These are phyloP conservation scores for Tetanocera ferruginea DNA, from an alignment of 2,888 invertebrate species.

Conservation along the genomic window DNA sequence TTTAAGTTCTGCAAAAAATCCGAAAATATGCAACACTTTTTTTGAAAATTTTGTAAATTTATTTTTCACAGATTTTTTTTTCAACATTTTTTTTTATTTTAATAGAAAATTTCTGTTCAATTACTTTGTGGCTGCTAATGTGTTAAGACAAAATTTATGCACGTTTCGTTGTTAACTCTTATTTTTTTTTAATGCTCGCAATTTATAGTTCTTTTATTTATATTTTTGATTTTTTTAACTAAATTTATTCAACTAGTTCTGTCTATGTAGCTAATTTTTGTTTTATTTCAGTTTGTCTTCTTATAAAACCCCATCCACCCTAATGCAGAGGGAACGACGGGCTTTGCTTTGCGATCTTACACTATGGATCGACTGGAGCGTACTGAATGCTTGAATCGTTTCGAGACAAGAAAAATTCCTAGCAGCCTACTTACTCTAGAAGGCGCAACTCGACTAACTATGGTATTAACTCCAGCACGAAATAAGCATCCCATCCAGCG, in stretches of 20 bases:
- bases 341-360: constrained; percentile 60
- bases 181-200: constrained; percentile 3
- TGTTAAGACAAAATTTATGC: background rate
- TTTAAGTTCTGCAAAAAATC: background rate
- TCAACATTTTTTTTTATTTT: constrained; percentile 9
- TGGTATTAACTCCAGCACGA: constrained; percentile 65
- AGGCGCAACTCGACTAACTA: constrained; percentile 70
- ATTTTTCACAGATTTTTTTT: constrained; percentile 48
- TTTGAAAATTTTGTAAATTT: constrained; percentile 16
- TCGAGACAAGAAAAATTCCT: constrained; percentile 55
- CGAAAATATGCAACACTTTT: background rate
- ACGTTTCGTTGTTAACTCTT: background rate
- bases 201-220: background rate
- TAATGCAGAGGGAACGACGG: constrained; percentile 54
- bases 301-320: constrained; percentile 56
- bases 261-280: background rate
- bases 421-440: constrained; percentile 68
- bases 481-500: constrained; percentile 50
- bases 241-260: background rate
- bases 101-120: constrained; percentile 43
- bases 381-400: constrained; percentile 64
- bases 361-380: constrained; percentile 68
- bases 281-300: constrained; percentile 16
- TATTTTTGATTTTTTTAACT: background rate
- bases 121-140: constrained; percentile 17